phyloP scores from a whole-genome alignment of 2,888 invertebrate species.

The Didymodactylos carnosus region DNA sequence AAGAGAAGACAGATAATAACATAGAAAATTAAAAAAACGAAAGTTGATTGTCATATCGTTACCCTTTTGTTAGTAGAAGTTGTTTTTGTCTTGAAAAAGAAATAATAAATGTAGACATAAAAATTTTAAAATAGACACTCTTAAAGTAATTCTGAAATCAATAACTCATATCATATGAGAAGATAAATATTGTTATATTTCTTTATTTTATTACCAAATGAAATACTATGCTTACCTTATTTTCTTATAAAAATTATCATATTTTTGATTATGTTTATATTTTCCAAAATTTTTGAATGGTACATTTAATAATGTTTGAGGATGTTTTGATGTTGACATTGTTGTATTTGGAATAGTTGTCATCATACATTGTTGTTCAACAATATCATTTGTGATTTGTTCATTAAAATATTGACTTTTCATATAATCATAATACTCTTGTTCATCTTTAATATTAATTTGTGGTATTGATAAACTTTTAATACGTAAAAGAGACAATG shows the following conservation, averaged over 20 bases:
- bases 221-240: background rate
- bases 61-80: too few species aligned
- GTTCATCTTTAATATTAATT: background rate
- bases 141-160: too few species aligned
- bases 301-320: background rate
- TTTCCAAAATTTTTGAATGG: background rate
- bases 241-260: conserved; percentile 1
- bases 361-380: background rate
- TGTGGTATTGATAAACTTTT: conserved; percentile 8
- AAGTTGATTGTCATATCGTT: too few species aligned
- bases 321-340: background rate
- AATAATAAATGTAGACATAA: background rate
- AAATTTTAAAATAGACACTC: background rate
- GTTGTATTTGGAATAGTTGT: background rate
- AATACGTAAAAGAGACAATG: background rate
- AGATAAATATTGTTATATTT: too few species aligned
- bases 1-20: too few species aligned
- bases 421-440: background rate
- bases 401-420: background rate
- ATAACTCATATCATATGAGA: too few species aligned
- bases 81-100: background rate
- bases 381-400: background rate
- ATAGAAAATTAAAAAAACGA: too few species aligned
- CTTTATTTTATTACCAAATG: too few species aligned
- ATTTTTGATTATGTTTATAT: background rate